Percentiles rank a stretch among this genome's conserved stretches.
Evolutionary conservation across 2,113 vertebrate genomes (phyloP).

Genomic region (Melierax canorus): DNA sequence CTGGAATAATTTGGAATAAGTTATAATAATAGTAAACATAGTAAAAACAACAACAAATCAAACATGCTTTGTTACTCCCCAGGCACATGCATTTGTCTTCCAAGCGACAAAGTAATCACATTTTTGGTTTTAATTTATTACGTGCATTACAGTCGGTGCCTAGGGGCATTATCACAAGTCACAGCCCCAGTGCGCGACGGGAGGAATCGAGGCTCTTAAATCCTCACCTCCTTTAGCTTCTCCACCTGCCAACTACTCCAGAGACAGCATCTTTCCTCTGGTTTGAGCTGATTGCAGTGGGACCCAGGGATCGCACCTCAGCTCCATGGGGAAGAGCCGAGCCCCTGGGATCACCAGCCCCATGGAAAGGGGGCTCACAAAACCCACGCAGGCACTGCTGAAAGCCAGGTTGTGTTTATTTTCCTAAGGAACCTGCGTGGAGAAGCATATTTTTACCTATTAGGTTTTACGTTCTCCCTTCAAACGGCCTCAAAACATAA

Average conservation of each 20-base stretch:
- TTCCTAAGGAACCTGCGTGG: not conserved
- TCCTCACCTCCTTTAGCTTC: constrained; percentile 45
- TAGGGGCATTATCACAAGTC: constrained; percentile 49
- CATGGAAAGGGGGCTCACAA: accelerated
- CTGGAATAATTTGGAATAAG: constrained; percentile 54
- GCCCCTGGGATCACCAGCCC: not conserved
- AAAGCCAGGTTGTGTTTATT: not conserved
- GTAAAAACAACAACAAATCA: constrained; percentile 63
- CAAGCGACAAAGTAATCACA: constrained; percentile 63
- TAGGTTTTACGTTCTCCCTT: not conserved
- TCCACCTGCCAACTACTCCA: constrained; percentile 6
- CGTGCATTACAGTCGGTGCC: constrained; percentile 33
- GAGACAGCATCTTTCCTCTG: not conserved
- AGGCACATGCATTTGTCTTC: constrained; percentile 63
- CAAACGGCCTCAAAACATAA: not conserved
- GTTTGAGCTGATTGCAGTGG: not conserved
- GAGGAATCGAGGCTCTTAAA: constrained; percentile 52
- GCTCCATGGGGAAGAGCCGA: not conserved
- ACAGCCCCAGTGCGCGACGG: not conserved
- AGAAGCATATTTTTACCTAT: not conserved
- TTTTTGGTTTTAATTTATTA: constrained; percentile 66
- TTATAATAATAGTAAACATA: constrained; percentile 63
- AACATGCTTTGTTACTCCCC: constrained; percentile 61
- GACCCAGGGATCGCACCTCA: not conserved
- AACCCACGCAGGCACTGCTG: not conserved